Percentiles rank a stretch among this genome's conserved stretches.
phyloP scores from a whole-genome alignment of 2,797 vertebrate species.

The Macropodus opercularis region DNA sequence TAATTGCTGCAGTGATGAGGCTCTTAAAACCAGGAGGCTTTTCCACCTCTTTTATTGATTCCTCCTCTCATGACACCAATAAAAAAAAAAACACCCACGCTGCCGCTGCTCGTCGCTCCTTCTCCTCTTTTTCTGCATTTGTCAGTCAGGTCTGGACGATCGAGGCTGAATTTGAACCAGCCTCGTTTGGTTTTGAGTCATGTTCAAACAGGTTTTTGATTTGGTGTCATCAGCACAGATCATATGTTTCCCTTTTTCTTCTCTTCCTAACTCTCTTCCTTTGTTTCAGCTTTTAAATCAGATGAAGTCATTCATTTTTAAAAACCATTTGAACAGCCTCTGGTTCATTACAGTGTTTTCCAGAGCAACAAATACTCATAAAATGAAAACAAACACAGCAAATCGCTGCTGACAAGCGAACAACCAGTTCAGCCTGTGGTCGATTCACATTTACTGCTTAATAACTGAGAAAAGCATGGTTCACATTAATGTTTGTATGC shows the following conservation, averaged over 20 bases:
- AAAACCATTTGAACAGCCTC: constrained; percentile 36
- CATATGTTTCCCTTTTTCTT: constrained; percentile 16
- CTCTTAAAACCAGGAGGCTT: constrained; percentile 66
- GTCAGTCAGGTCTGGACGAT: constrained; percentile 1
- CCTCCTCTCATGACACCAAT: constrained; percentile 74
- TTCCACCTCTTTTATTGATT: constrained; percentile 79
- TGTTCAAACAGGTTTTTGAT: constrained; percentile 30
- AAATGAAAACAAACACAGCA: constrained; percentile 23
- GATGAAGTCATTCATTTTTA: constrained; percentile 42
- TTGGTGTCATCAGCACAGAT: constrained; percentile 30
- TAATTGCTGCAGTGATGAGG: constrained; percentile 71
- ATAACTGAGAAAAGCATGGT: background rate
- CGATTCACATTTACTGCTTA: constrained; percentile 7
- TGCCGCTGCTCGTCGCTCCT: constrained; percentile 31
- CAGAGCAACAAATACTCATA: constrained; percentile 22
- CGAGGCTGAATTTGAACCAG: background rate
- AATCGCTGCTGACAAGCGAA: constrained; percentile 18
- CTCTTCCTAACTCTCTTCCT: background rate
- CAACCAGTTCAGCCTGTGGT: constrained; percentile 9
- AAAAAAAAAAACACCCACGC: constrained; percentile 72
- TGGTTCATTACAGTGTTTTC: constrained; percentile 22
- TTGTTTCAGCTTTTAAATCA: constrained; percentile 27
- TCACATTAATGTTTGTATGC: background rate
- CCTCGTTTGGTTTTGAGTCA: background rate
- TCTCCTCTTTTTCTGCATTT: constrained; percentile 1